A percentile compares a stretch with the other conserved stretches of the same genome.
These are phyloP conservation scores for Hippasteria phrygiana DNA, from an alignment of 53 echinoderm and acorn worm genomes.

Conservation along the genomic window DNA sequence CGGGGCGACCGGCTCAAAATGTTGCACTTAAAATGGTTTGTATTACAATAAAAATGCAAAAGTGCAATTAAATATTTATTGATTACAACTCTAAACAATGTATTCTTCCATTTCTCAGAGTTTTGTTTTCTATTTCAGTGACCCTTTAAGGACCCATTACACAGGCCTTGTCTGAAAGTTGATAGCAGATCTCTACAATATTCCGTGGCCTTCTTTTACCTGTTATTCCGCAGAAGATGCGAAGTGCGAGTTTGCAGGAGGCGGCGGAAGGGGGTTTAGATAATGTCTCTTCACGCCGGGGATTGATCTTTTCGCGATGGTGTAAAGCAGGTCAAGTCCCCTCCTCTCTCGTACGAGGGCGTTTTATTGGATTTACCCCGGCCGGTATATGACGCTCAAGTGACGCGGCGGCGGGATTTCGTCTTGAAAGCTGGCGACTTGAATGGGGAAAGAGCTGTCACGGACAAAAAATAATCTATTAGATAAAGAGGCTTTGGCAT, in stretches of 20 bases:
- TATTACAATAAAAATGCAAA: no score
- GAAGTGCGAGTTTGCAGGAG: background rate
- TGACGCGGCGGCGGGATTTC: background rate
- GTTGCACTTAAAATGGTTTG: no score
- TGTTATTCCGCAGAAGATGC: background rate
- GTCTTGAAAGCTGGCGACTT: background rate
- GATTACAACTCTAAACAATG: no score
- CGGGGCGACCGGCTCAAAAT: no score
- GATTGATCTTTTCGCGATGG: constrained; percentile 32
- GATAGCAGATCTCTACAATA: background rate
- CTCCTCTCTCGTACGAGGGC: background rate
- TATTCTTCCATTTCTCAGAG: no score
- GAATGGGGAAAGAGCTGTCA: constrained; percentile 10
- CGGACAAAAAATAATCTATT: constrained; percentile 28
- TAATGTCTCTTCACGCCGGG: background rate
- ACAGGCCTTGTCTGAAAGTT: background rate
- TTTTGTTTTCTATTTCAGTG: no score
- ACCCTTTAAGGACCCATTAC: no score
- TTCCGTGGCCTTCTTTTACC: background rate
- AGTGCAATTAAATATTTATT: no score
- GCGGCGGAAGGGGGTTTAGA: background rate
- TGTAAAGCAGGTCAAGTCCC: constrained; percentile 9
- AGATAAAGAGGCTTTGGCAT: background rate
- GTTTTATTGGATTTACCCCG: constrained; percentile 9
- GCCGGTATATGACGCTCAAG: background rate